Evolutionary conservation across 2,797 vertebrate species (phyloP).

Genomic region (Remorina albescens): DNA sequence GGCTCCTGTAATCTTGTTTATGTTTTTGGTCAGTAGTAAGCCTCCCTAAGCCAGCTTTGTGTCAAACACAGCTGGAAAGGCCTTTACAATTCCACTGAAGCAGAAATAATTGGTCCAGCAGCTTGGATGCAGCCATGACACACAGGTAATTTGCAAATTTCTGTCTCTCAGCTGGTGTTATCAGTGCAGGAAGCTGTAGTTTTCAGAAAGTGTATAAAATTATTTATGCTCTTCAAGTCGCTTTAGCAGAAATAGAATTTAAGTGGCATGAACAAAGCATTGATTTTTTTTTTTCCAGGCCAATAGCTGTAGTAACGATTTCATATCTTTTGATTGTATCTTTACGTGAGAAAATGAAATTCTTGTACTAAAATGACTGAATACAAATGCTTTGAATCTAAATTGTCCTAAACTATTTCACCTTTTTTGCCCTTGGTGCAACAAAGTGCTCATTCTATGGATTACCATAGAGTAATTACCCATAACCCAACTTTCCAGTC

Average conservation of each 20-base stretch:
- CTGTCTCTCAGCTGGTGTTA: slow-evolving; percentile 69
- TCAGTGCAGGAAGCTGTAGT: slow-evolving; percentile 36
- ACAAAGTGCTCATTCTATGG: slow-evolving; percentile 15
- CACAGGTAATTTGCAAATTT: slow-evolving; percentile 84
- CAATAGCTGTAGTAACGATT: neutral
- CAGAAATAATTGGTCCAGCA: slow-evolving; percentile 81
- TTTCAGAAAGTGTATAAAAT: slow-evolving; percentile 55
- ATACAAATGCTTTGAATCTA: slow-evolving; percentile 6
- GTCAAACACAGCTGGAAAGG: slow-evolving; percentile 81
- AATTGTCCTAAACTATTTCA: neutral
- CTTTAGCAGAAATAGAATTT: slow-evolving; percentile 31
- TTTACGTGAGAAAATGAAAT: neutral
- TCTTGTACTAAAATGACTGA: slow-evolving; percentile 3
- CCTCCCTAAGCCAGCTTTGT: slow-evolving; percentile 74
- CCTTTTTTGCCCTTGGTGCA: neutral
- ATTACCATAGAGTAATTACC: slow-evolving; percentile 47
- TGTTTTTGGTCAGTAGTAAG: slow-evolving; percentile 78
- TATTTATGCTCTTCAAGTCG: slow-evolving; percentile 46
- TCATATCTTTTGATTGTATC: neutral
- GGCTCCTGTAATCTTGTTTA: slow-evolving; percentile 75
- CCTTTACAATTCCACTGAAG: slow-evolving; percentile 75
- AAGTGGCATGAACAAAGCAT: slow-evolving; percentile 8
- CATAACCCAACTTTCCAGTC: slow-evolving; percentile 63
- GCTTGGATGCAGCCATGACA: slow-evolving; percentile 76
- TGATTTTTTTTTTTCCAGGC: slow-evolving; percentile 19